Base-by-base conservation (phyloP, 2,888 invertebrate genomes). In the Chymomyza fuscimana region DNA sequence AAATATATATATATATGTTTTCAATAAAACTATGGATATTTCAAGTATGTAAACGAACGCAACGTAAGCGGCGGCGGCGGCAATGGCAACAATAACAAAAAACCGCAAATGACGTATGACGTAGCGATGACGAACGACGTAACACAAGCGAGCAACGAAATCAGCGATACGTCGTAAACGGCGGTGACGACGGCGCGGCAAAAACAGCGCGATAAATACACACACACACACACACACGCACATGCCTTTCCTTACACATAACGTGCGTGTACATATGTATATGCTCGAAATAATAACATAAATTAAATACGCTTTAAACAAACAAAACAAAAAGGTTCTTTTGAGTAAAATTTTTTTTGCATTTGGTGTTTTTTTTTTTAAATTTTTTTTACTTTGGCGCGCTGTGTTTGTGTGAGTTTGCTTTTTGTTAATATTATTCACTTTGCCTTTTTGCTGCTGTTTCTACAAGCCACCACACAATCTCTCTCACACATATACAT, bases 351-450 rank as follows among this genome's bases (percentile, higher is more conserved):
- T 60, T 77, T 69, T 68, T 74, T 74, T 74, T 60, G 67, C 73
- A 72, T 65, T 84, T 76, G 40, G 64, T 64, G 6, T 56, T 19
- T 12, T n/a, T 22, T 56, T 56, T 5, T n/a, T 22, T 0, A n/a
- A 7, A 10, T n/a, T 22, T 36, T 15, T 50, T 50, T 63, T 65
- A 19, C 5, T 46, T 22, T 51, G 32, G 5, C 62, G 54, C 19
- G 54, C 19, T 70, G 16, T 51, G 63, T 73, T 67, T 79, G 25
- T 65, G 70, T 78, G 72, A 80, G 74, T 76, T 63, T 78, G 16
- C 61, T 69, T 69, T 74, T 81, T 69, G 70, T 81, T 84, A 76
- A 80, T 84, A 80, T 86, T 84, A 70, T 75, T 71, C 82, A 87
- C 77, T 64, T 64, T 80, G 68, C 50, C 64, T 72, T 59, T 72